A percentile compares a stretch with the other conserved stretches of the same genome.
Conservation (phyloP, 2,888 invertebrate genomes). For the Ligdia adustata region DNA sequence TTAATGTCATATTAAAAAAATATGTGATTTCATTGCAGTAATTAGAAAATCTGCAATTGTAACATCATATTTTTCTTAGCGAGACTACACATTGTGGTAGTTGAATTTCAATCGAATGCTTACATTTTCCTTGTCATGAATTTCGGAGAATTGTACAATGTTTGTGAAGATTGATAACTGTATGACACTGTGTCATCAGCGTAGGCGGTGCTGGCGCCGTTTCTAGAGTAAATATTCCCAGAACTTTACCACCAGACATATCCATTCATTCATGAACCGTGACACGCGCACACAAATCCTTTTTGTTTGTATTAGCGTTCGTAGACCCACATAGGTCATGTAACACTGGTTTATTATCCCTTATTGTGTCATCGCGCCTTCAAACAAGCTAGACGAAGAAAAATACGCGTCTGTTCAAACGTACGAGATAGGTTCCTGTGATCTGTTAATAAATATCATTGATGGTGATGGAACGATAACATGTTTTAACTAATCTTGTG, state of each 20-base stretch:
- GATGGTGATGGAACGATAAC: constrained; percentile 5
- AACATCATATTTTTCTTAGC: no score
- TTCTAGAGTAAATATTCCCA: constrained; percentile 70
- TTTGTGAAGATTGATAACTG: constrained; percentile 13
- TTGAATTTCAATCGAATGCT: no score
- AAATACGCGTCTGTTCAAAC: constrained; percentile 30
- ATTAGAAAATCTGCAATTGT: no score
- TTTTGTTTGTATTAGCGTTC: constrained; percentile 37
- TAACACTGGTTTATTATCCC: constrained; percentile 47
- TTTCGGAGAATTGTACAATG: no score
- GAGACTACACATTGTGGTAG: no score
- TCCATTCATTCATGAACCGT: constrained; percentile 70
- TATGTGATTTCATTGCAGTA: no score
- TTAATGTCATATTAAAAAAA: no score
- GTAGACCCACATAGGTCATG: constrained; percentile 41
- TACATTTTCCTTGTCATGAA: no score
- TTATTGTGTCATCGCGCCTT: constrained; percentile 49
- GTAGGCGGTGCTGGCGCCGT: constrained; percentile 66
- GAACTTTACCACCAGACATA: constrained; percentile 66
- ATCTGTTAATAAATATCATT: constrained; percentile 23
- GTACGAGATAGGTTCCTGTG: constrained; percentile 15
- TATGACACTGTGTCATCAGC: constrained; percentile 21
- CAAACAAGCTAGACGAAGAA: constrained; percentile 38
- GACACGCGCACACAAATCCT: constrained; percentile 46
- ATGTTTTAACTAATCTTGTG: constrained; percentile 13